Conservation (phyloP, 2,888 invertebrate genomes). For the Agrotis clavis region DNA sequence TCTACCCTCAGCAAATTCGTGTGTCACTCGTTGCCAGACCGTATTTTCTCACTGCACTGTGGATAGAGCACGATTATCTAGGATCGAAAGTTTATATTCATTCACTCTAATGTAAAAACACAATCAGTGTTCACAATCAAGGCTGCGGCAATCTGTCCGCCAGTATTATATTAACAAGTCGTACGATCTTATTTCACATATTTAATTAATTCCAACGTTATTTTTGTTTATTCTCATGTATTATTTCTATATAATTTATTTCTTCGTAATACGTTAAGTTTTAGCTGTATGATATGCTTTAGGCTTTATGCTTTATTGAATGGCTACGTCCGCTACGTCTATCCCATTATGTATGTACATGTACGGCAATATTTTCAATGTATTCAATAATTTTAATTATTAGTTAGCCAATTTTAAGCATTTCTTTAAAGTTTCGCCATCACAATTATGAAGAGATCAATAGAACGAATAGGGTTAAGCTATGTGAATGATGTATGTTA, state of each 20-base stretch:
- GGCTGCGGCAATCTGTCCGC: constrained; percentile 64
- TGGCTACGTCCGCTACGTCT: constrained; percentile 81
- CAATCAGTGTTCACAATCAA: constrained; percentile 62
- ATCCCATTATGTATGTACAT: constrained; percentile 68
- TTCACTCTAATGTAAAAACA: constrained; percentile 61
- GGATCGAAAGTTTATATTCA: constrained; percentile 60
- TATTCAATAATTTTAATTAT: constrained; percentile 82
- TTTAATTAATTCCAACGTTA: constrained; percentile 73
- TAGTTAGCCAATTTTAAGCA: constrained; percentile 88
- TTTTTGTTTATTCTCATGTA: constrained; percentile 74
- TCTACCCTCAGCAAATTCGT: not conserved
- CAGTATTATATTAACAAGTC: constrained; percentile 69
- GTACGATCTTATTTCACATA: constrained; percentile 70
- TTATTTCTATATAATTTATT: constrained; percentile 86
- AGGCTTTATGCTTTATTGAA: constrained; percentile 84
- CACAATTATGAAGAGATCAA: constrained; percentile 86
- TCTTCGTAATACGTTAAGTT: constrained; percentile 74
- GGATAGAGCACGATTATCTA: constrained; percentile 79
- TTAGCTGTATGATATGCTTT: constrained; percentile 88
- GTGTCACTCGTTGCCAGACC: constrained; percentile 66
- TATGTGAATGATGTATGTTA: constrained; percentile 84
- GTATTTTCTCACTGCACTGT: constrained; percentile 79
- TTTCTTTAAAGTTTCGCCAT: constrained; percentile 82
- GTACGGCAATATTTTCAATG: constrained; percentile 81
- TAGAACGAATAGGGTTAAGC: constrained; percentile 81